Evolutionary conservation across 2,113 vertebrate species (phyloP).

Genomic region (Aegithalos caudatus): DNA sequence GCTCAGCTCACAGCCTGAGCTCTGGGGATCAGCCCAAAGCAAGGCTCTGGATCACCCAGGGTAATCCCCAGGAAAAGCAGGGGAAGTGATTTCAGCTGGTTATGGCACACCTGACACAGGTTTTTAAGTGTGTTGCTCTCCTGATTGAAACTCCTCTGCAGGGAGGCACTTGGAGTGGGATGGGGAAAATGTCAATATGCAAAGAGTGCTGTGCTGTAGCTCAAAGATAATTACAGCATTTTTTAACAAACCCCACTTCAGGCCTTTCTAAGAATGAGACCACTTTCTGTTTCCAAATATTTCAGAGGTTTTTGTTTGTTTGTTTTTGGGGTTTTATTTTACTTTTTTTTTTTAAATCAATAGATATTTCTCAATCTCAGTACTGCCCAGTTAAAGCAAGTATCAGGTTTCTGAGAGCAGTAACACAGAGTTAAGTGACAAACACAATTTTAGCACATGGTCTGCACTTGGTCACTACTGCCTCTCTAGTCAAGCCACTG

Average conservation of each 20-base stretch:
- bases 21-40: rapidly evolving
- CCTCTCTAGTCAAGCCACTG: neutral
- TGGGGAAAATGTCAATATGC: neutral
- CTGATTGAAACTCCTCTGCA: neutral
- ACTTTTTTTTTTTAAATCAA: neutral
- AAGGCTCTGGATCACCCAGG: rapidly evolving
- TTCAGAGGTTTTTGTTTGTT: neutral
- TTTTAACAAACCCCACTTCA: neutral
- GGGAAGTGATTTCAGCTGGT: neutral
- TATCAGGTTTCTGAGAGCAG: neutral
- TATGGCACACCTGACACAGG: neutral
- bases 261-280: neutral
- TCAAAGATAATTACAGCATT: neutral
- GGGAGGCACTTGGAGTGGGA: neutral
- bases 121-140: neutral
- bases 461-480: neutral
- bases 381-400: neutral
- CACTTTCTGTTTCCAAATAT: neutral
- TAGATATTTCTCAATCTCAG: neutral
- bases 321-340: no score
- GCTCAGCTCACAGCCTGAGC: neutral
- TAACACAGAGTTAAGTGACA: neutral
- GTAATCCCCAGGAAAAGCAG: neutral
- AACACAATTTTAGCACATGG: neutral
- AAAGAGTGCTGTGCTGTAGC: neutral